These are phyloP conservation scores for Oryzias melastigma DNA, from an alignment of 2,113 vertebrate species.

Conservation along the genomic window DNA sequence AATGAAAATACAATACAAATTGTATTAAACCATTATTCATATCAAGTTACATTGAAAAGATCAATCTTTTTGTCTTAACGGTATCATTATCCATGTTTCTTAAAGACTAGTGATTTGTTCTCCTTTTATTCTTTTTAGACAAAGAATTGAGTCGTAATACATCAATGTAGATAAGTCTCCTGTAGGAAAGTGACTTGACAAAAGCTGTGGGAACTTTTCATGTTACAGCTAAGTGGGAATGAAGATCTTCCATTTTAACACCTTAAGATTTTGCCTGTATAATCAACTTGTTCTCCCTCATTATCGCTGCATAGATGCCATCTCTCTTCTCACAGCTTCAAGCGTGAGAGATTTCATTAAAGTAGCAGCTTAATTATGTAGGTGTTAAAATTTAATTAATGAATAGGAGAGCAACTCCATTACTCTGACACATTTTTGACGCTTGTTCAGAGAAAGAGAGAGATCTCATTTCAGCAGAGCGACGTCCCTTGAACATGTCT, in stretches of 20 bases:
- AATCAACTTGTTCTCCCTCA: constrained; percentile 76
- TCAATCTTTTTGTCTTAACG: no score
- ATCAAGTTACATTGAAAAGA: no score
- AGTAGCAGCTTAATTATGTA: constrained; percentile 83
- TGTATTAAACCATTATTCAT: no score
- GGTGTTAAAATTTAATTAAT: constrained; percentile 88
- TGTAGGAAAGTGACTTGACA: constrained; percentile 22
- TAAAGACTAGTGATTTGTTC: neutral
- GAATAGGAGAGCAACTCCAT: constrained; percentile 75
- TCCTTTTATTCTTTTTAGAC: neutral
- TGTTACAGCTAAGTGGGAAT: constrained; percentile 67
- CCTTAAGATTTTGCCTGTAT: constrained; percentile 68
- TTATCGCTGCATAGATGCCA: constrained; percentile 68
- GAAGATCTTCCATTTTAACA: constrained; percentile 67
- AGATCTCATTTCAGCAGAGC: constrained; percentile 41
- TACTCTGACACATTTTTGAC: constrained; percentile 77
- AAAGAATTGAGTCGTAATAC: neutral
- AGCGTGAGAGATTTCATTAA: constrained; percentile 82
- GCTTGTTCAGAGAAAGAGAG: constrained; percentile 31
- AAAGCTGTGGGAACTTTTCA: constrained; percentile 35
- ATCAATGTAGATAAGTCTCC: neutral
- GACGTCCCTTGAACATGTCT: constrained; percentile 44
- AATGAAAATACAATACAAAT: no score
- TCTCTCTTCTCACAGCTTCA: constrained; percentile 66
- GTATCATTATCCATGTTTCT: neutral